Conservation (phyloP, 2,113 vertebrate genomes). For the Dicrurus megarhynchus region DNA sequence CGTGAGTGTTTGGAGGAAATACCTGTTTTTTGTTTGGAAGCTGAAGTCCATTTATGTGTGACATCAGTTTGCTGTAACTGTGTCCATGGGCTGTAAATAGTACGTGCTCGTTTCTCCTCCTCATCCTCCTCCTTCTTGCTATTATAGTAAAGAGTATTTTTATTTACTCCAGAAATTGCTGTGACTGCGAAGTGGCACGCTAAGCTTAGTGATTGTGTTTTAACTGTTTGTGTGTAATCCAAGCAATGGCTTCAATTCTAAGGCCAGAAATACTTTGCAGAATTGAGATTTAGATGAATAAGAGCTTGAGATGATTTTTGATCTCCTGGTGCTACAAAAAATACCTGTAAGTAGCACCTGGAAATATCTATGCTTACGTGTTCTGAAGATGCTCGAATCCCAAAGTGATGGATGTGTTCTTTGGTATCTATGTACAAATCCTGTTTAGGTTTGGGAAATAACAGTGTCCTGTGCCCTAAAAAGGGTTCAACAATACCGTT, state of each 20-base stretch:
- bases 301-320: background rate
- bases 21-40: background rate
- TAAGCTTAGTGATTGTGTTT: background rate
- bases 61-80: background rate
- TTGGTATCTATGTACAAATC: accelerated
- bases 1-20: background rate
- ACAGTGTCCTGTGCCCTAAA: background rate
- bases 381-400: background rate
- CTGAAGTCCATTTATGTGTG: background rate
- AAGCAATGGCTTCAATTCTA: background rate
- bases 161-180: background rate
- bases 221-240: background rate
- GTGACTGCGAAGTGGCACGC: background rate
- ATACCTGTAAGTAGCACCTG: background rate
- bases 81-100: background rate
- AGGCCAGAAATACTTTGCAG: background rate
- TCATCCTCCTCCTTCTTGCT: background rate
- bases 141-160: background rate
- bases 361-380: background rate
- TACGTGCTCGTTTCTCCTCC: accelerated
- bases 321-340: background rate
- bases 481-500: background rate
- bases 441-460: background rate
- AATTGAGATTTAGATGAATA: background rate
- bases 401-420: background rate